Evolutionary conservation across 2,113 vertebrate species (phyloP).

Genomic region (pig (Sus scrofa)): T2T-Sscrofa CM000820.6:24472001-24472500

Average conservation of each 20-base stretch:
- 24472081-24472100: not conserved
- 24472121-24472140: not conserved
- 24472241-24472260: not conserved
- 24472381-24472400: not conserved
- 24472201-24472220: not conserved
- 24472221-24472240: not conserved
- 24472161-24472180: not conserved
- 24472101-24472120: not conserved
- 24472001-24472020: not conserved
- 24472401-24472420: not conserved
- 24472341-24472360: not conserved
- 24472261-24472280: not conserved
- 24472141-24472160: not conserved
- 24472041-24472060: not conserved
- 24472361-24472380: not conserved
- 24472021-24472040: not conserved
- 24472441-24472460: not conserved
- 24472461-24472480: not conserved
- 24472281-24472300: not conserved
- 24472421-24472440: not conserved
- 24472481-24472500: too few relatives aligned
- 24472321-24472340: not conserved
- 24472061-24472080: not conserved
- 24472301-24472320: not conserved
- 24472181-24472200: not conserved